Evolutionary conservation across 2,888 invertebrate genomes (phyloP), one percentile per base, ranked within the genome.

Genomic region (Drosophila cracens): DNA sequence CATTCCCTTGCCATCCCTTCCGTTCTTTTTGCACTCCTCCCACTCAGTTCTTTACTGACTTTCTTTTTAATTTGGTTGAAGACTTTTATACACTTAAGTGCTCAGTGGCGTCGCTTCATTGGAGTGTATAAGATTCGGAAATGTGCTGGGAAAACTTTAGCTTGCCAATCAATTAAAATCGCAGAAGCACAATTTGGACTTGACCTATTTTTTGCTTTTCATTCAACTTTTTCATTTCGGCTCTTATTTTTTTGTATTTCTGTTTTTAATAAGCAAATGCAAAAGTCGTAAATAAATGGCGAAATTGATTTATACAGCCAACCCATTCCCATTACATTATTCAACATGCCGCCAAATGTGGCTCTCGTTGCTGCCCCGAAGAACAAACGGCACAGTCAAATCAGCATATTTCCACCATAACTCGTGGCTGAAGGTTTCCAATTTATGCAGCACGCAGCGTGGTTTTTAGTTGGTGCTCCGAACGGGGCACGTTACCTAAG

Each of bases 301-400:
- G 67, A 77, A 82, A 83, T 78, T 87, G 84, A 87, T 82, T 87
- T 87, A 82, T 80, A 66, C 53, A 68, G 34, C 33, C 21, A 36
- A 51, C 18, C 16, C 40, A 7, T 21, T 27, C 49, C 31, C 8
- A 5, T 8, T 34, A 2, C n/a, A 21, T 57, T 40, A 31, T 57
- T 40, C 31, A 40, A 16, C 43, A 57, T 57, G 57, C 51, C 25
- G 33, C 59, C 48, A 34, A 49, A 36, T 49, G 60, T 27, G 21
- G 49, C 49, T 36, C 46, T 8, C 46, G 46, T 46, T 46, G 27
- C 46, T 18, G 36, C 36, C 36, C 7, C 36, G 2, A 54, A 21
- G 25, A 62, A 62, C 62, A 36, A 66, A 66, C 46, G 62, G 52
- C 36, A 6, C 63, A 18, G 58, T 51, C 56, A 72, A 71, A 81